Percentiles rank a stretch among this genome's conserved stretches.
These are phyloP conservation scores for Poeciliopsis infans DNA, from an alignment of 2,797 vertebrate species.

Conservation along the genomic window DNA sequence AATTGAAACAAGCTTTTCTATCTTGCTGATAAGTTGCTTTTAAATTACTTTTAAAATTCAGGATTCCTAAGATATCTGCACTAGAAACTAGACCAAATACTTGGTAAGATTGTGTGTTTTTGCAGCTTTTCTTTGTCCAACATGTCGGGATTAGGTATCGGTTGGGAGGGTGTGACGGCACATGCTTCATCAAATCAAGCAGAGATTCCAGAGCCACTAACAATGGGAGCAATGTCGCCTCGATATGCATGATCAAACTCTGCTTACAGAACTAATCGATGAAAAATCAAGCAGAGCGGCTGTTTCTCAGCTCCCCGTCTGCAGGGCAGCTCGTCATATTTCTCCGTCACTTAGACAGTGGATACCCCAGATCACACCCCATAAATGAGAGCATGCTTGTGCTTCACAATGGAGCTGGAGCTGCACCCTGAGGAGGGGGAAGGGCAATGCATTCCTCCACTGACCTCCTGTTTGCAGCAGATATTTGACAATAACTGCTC, in stretches of 20 bases:
- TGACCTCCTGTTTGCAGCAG: slow-evolving; percentile 65
- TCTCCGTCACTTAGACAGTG: slow-evolving; percentile 44
- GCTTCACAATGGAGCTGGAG: slow-evolving; percentile 66
- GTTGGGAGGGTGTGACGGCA: not conserved
- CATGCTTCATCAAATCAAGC: not conserved
- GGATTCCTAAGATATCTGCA: no score
- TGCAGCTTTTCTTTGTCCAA: not conserved
- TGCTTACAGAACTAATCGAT: not conserved
- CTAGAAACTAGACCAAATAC: no score
- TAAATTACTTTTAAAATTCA: no score
- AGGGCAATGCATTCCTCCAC: slow-evolving; percentile 69
- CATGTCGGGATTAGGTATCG: not conserved
- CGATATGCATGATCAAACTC: not conserved
- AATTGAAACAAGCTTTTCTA: no score
- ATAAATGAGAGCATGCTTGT: slow-evolving; percentile 70
- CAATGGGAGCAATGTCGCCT: not conserved
- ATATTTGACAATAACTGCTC: slow-evolving; percentile 66
- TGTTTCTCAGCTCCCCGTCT: not conserved
- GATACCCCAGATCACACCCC: slow-evolving; percentile 56
- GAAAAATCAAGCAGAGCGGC: not conserved
- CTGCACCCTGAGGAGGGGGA: slow-evolving; percentile 66
- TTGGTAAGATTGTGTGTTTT: no score
- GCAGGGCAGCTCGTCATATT: slow-evolving; percentile 26
- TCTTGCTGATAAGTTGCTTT: no score
- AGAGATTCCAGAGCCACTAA: not conserved